Base-by-base conservation (phyloP, 2,888 invertebrate genomes). In the Papilio protenor region DNA sequence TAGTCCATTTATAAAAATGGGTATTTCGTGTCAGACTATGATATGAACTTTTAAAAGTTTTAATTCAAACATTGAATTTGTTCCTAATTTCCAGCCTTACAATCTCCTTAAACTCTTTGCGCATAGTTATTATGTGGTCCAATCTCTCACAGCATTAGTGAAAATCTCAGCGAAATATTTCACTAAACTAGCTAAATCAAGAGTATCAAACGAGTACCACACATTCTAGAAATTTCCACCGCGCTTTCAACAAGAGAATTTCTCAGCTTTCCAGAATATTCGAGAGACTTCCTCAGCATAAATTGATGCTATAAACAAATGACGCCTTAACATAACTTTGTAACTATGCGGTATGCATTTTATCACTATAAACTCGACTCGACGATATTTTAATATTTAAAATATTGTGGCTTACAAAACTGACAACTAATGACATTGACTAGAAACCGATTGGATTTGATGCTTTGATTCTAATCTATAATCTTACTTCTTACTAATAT, bases 261-360 rank as follows among this genome's bases (percentile, higher is more conserved):
- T 64, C 64, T 64, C 64, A 18, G 64, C 64, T 64, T n/a, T 64
- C 33, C 12, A 33, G 64, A 64, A 40, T 40, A 64, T 64, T 64
- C 64, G 10, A 18, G 33, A 64, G 64, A 40, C 33, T 33, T 64
- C 64, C 40, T 64, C 18, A 8, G 64, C n/a, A n/a, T 64, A 64
- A n/a, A 64, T 33, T 64, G 40, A 33, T 11, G 64, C 33, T n/a
- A n/a, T 64, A 64, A 40, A 64, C 64, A 64, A 64, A 64, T 64
- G n/a, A 40, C 11, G 64, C 3, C 33, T 33, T 64, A 64, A 64
- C 16, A 18, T 64, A 64, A 64, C 64, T 64, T 64, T 40, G 64
- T 64, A 40, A 64, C 33, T 40, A 64, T 64, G 64, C 33, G 40
- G 64, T 18, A 40, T 40, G n/a, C 64, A 64, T 16, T 57, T 55